phyloP scores from a whole-genome alignment of 2,797 vertebrate genomes.

The Caiman crocodilus region DNA sequence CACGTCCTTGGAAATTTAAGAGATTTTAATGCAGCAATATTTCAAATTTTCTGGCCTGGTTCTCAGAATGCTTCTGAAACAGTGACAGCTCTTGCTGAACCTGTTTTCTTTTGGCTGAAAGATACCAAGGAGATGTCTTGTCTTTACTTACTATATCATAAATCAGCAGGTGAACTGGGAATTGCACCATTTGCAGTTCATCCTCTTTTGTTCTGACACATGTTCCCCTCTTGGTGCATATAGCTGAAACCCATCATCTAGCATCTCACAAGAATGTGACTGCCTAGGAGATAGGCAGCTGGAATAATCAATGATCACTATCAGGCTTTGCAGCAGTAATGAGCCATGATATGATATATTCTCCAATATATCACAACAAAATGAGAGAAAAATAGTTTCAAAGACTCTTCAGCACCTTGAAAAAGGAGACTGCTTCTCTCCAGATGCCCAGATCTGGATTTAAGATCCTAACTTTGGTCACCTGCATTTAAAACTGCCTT shows the following conservation, averaged over 20 bases:
- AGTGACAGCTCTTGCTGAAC: conserved; percentile 37
- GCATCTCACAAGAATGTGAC: neutral
- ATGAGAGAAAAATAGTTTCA: neutral
- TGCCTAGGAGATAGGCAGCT: conserved; percentile 1
- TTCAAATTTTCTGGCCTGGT: neutral
- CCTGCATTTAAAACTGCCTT: neutral
- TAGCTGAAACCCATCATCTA: too few species aligned
- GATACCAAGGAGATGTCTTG: conserved; percentile 35
- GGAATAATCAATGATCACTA: neutral
- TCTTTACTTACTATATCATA: neutral
- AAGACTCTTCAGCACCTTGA: neutral
- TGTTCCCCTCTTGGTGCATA: too few species aligned
- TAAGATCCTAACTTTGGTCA: neutral
- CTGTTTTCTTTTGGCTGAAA: conserved; percentile 34
- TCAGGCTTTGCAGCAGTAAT: neutral
- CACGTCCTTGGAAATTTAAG: neutral
- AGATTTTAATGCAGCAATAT: neutral
- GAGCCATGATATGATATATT: too few species aligned
- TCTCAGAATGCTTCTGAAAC: neutral
- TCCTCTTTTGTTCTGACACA: too few species aligned
- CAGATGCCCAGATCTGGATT: neutral
- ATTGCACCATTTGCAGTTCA: too few species aligned
- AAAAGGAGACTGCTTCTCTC: neutral
- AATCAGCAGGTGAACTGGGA: too few species aligned
- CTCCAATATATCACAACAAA: neutral